A percentile compares a stretch with the other conserved stretches of the same genome.
Conservation (phyloP, 2,888 invertebrate genomes). For the Nematopogon swammerdamellus region DNA sequence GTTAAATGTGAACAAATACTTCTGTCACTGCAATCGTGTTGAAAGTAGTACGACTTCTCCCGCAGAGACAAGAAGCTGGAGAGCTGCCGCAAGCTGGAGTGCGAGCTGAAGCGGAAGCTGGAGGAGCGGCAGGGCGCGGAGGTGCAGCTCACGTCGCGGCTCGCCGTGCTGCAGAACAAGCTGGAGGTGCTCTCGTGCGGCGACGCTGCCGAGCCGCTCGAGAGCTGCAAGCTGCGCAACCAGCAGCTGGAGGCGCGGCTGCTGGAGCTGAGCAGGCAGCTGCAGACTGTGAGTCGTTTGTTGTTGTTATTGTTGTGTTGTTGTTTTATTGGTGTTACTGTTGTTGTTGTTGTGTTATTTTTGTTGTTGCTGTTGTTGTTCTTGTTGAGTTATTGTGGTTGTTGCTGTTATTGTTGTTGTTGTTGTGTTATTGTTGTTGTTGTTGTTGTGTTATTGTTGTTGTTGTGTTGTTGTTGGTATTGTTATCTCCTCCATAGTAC, state of each 20-base stretch:
- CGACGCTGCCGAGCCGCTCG: slow-evolving; percentile 27
- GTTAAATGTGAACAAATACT: too few relatives aligned
- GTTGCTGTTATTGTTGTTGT: too few relatives aligned
- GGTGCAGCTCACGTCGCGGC: slow-evolving; percentile 34
- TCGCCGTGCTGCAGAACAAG: slow-evolving; percentile 38
- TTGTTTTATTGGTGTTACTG: too few relatives aligned
- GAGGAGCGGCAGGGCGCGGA: slow-evolving; percentile 41
- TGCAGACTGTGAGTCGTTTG: slow-evolving; percentile 36
- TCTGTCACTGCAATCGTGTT: too few relatives aligned
- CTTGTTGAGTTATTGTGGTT: too few relatives aligned
- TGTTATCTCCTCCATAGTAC: too few relatives aligned
- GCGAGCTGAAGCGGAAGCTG: slow-evolving; percentile 30
- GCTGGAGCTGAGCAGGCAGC: slow-evolving; percentile 29
- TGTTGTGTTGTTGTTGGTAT: too few relatives aligned
- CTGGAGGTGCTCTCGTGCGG: slow-evolving; percentile 29
- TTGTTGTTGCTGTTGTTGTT: too few relatives aligned
- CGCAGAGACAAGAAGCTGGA: slow-evolving; percentile 40
- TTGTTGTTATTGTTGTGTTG: too few relatives aligned
- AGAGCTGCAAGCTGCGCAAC: slow-evolving; percentile 31
- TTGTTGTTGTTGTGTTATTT: too few relatives aligned
- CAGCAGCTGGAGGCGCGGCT: slow-evolving; percentile 31
- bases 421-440: too few relatives aligned
- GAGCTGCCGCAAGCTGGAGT: slow-evolving; percentile 36
- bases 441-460: too few relatives aligned
- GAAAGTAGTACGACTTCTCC: slow-evolving; percentile 6